Evolutionary conservation across 2,113 vertebrate genomes (phyloP), one percentile per base, ranked within the genome.

Genomic region (Shinisaurus crocodilurus): DNA sequence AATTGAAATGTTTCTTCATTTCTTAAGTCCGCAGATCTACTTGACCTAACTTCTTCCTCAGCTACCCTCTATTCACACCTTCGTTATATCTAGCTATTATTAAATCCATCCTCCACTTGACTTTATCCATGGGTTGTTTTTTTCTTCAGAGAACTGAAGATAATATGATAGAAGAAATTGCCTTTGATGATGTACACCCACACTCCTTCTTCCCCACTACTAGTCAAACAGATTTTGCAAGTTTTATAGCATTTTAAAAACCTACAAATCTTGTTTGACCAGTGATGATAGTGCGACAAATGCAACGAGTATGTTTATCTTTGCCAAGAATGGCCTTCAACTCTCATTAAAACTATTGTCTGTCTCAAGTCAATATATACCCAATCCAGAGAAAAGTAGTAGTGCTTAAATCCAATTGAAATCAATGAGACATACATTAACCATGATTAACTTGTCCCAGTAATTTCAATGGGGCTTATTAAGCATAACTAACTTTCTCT

Each of bases 21-120:
- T 2, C 76, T 83, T 75, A 27, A 0, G 0, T 45, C 34, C 2
- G 0, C 0, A 91, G 12, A 1, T 10, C 2, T 23, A 75, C 25
- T 84, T 43, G 6, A 2, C 6, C 74, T 77, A 0, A 3, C 0
- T 12, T 29, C 9, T 34, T 77, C 45, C 5, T 72, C 18, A 65
- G 37, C 23, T 16, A 4, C 2, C 0, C 50, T 74, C 65, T 25
- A 81, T 82, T 29, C 37, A 63, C 8, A 81, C 40, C 25, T 79
- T 32, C 25, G 65, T 65, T 10, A 65, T 43, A 8, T 65, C 8
- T 57, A 1, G 69, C 50, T 1, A 20, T 63, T 67, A n/a, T 43
- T 84, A 69, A 32, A 50, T 20, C 65, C n/a, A 60, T n/a, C 54
- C 45, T 74, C 79, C 69, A 57, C 43, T 50, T 82, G 79, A 40